Evolutionary conservation across 2,888 invertebrate genomes (phyloP), one percentile per base, ranked within the genome.

Genomic region (Mactromeris polynyma): DNA sequence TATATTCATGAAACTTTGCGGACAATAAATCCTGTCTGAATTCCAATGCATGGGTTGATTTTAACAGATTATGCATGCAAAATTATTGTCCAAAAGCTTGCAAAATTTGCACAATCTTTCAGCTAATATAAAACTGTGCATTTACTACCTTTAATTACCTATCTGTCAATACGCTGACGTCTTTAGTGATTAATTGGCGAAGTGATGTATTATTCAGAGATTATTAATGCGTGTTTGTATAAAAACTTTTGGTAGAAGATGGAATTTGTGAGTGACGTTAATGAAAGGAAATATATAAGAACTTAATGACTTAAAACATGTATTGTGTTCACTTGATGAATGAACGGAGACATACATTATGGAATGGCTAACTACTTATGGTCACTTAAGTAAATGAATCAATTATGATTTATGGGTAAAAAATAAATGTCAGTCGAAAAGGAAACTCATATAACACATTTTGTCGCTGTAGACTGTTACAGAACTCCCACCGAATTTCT

Each of bases 161-260:
- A 21, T 31, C 83, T 83, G 83, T 83, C 83, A 83, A 83, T 83
- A 83, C 7, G 11, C 9, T 69, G 69, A 79, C 58, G 78, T 54
- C 2, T 26, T 58, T 85, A n/a, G 58, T 85, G 85, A 85, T 85
- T n/a, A 85, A 85, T 78, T 21, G 83, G 46, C 36, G 36, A 78
- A 21, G 36, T 87, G 87, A 87, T 87, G 46, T 83, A 87, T 87
- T 83, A 87, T 87, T 80, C 36, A 73, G 51, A 73, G 38, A 46
- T 46, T 64, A n/a, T 51, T 83, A 77, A 83, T 83, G 83, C 77
- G 33, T 73, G 33, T 42, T 31, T 11, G 46, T 77, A 51, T 31
- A 83, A 83, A 83, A 83, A 42, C 77, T 31, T 21, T 42, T 42
- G 21, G 36, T 33, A 33, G n/a, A 83, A 83, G 51, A 83, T 26